phyloP scores from a whole-genome alignment of 37 sponge, comb jelly and placozoan genomes.

The Chondrosia reniformis region DNA sequence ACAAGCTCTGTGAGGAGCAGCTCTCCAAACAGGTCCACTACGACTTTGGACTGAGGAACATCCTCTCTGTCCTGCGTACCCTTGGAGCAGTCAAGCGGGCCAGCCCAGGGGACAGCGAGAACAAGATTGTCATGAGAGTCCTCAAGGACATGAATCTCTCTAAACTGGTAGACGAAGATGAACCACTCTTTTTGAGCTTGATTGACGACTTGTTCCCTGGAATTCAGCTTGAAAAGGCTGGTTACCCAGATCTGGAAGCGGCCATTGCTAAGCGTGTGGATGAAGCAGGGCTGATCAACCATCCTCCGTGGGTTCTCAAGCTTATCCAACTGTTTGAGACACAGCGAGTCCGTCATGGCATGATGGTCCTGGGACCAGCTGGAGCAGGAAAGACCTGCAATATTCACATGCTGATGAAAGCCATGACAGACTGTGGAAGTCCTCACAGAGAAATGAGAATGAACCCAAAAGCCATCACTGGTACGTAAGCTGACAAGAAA shows the following conservation, averaged over 20 bases:
- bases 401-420: constrained; percentile 88
- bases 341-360: constrained; percentile 94
- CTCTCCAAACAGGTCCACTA: constrained; percentile 99
- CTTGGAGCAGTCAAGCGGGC: constrained; percentile 94
- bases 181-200: constrained; percentile 95
- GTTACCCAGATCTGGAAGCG: constrained; percentile 87
- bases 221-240: constrained; percentile 82
- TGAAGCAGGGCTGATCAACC: constrained; percentile 84
- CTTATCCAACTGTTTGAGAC: constrained; percentile 98
- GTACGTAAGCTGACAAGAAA: no score
- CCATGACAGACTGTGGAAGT: constrained; percentile 91
- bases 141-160: constrained; percentile 99
- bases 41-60: constrained; percentile 98
- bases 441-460: constrained; percentile 97
- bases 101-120: constrained; percentile 87
- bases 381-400: constrained; percentile 97
- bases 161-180: constrained; percentile 99
- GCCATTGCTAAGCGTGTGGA: constrained; percentile 87
- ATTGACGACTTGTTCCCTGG: constrained; percentile 99
- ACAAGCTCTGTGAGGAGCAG: constrained; percentile 99
- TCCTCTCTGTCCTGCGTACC: constrained; percentile 94
- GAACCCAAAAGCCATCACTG: constrained; percentile 99
- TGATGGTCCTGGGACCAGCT: constrained; percentile 97
- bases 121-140: constrained; percentile 96
- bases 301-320: constrained; percentile 95